phyloP scores from a whole-genome alignment of 2,797 vertebrate species.

The Pseudotriccus pelzelni region DNA sequence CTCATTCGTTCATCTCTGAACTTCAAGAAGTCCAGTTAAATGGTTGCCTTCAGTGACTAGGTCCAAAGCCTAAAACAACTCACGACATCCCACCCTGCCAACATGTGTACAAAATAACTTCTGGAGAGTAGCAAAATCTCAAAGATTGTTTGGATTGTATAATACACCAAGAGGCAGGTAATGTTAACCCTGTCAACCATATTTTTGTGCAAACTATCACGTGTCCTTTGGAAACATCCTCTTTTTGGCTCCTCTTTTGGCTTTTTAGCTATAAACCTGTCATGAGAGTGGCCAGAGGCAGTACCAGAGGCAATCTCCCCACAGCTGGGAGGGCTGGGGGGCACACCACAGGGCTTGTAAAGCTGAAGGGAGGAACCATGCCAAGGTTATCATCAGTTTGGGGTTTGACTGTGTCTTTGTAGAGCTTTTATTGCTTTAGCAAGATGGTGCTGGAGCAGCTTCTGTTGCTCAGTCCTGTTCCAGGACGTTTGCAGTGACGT shows the following conservation, averaged over 20 bases:
- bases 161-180: neutral
- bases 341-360: neutral
- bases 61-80: neutral
- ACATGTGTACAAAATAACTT: accelerated
- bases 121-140: neutral
- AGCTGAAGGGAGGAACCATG: neutral
- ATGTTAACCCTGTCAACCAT: neutral
- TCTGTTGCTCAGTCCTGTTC: neutral
- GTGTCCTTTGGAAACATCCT: neutral
- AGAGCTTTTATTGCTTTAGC: neutral
- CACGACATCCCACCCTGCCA: neutral
- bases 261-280: neutral
- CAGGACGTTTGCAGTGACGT: neutral
- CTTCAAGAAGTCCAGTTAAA: neutral
- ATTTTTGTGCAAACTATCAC: neutral
- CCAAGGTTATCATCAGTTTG: neutral
- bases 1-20: neutral
- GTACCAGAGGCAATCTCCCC: accelerated
- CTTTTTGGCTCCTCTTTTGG: accelerated
- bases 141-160: neutral
- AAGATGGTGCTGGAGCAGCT: neutral
- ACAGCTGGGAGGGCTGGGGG: neutral
- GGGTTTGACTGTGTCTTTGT: neutral
- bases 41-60: accelerated
- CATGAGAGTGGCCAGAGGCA: neutral